Evolutionary conservation across 2,113 vertebrate genomes (phyloP), one percentile per base, ranked within the genome.

Genomic region (Anolis carolinensis): DNA sequence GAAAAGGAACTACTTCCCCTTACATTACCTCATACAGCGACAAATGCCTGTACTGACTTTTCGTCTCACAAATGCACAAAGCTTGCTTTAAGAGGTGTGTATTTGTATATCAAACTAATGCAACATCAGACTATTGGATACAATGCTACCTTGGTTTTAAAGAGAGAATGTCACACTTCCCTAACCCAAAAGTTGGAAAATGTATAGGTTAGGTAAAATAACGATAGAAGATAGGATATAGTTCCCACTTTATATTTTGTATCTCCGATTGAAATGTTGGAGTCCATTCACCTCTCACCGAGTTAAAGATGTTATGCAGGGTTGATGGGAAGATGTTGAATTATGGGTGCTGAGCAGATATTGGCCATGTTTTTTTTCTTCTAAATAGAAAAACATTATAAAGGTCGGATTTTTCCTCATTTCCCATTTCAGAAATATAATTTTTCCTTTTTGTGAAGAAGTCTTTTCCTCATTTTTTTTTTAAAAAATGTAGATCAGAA

Each of bases 1-100:
- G 95, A 96, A 96, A 86, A 96, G 90, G 88, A 96, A 90, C 94
- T 92, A 91, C 92, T 93, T 95, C 96, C 87, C 91, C 91, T 87
- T 89, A 88, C 86, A 87, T 90, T 95, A 91, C 91, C 93, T 95
- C 95, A 95, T 93, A 95, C 0, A 6, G 94, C 93, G 95, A 95
- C 94, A 96, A 95, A 96, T 90, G 87, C 92, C 73, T 87, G 88
- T 0, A 0, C 82, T 48, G 90, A 86, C 91, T 94, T 92, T 89
- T 36, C 0, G 36, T 79, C 81, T 1, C 0, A 77, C 88, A 59
- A 59, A 68, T 74, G 81, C 13, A 44, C 74, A 5, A 48, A 80
- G 62, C 63, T 65, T 72, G 70, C 84, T 85, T 76, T 2, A 77
- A 71, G 73, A 90, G 87, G 10, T 71, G 82, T 20, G 34, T 81